phyloP scores from a whole-genome alignment of 1,140 invertebrate species.

The Gryon sp. region DNA sequence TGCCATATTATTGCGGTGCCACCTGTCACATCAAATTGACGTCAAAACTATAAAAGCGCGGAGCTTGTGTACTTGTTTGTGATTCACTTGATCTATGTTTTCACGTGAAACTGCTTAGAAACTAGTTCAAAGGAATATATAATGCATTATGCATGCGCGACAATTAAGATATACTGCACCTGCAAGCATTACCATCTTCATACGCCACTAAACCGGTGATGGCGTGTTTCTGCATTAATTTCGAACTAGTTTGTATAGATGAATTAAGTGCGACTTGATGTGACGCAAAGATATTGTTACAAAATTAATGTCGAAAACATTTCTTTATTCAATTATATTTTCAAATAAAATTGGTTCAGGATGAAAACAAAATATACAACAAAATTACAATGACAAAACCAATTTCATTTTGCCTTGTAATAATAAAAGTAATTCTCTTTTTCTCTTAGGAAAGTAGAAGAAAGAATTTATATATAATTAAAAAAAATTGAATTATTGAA shows the following conservation, averaged over 20 bases:
- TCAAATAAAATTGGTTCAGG: no score
- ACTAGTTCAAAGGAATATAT: constrained; percentile 27
- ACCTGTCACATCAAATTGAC: neutral
- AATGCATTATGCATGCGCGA: constrained; percentile 10
- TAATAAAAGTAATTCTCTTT: no score
- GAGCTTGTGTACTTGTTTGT: neutral
- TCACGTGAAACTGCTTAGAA: neutral
- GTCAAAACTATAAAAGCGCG: neutral
- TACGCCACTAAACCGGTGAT: neutral
- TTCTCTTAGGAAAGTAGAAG: no score
- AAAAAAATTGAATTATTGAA: no score
- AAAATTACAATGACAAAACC: no score
- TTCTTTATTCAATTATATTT: no score
- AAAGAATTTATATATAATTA: no score
- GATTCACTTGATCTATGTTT: neutral
- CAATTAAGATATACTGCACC: constrained; percentile 25
- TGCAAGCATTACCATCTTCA: constrained; percentile 6
- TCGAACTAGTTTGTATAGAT: constrained; percentile 1
- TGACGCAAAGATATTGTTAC: neutral
- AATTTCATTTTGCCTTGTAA: no score
- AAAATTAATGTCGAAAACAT: no score
- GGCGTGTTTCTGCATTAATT: constrained; percentile 24
- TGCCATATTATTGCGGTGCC: neutral
- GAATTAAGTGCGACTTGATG: neutral
- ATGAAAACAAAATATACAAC: no score